phyloP scores from a whole-genome alignment of 2,797 vertebrate genomes.

The Myiotriccus ornatus region DNA sequence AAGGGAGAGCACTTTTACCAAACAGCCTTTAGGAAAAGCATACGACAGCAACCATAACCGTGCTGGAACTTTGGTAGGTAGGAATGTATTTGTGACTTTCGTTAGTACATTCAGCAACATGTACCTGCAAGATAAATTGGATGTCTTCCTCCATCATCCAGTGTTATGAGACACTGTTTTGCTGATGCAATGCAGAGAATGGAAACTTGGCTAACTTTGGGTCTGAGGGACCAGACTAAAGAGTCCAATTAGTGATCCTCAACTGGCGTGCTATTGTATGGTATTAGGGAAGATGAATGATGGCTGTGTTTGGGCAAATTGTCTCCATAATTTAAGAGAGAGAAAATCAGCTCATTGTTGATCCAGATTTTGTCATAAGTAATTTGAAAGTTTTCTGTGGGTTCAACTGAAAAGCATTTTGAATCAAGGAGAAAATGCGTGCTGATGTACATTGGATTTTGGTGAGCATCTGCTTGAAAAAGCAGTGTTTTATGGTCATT shows the following conservation, averaged over 20 bases:
- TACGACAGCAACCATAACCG: not conserved
- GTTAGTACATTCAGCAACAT: not conserved
- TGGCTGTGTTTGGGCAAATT: not conserved
- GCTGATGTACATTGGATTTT: not conserved
- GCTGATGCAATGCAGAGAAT: not conserved
- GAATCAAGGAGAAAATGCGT: not conserved
- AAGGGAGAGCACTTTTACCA: not conserved
- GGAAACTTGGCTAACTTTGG: not conserved
- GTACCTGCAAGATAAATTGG: not conserved
- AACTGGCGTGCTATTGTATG: not conserved
- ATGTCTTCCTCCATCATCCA: not conserved
- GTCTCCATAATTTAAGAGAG: not conserved
- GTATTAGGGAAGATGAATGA: not conserved
- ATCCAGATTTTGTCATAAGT: not conserved
- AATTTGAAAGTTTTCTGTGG: not conserved
- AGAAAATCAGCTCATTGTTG: not conserved
- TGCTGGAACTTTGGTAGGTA: not conserved
- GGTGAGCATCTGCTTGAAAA: not conserved
- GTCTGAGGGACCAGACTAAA: not conserved
- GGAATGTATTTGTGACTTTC: not conserved
- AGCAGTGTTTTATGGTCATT: not conserved
- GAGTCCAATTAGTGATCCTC: not conserved
- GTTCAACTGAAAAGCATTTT: not conserved
- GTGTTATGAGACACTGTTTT: not conserved
- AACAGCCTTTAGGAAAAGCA: not conserved